Percentiles rank a stretch among this genome's conserved stretches.
Evolutionary conservation across 2,888 invertebrate genomes (phyloP).

Genomic region (Rosalia funebris): DNA sequence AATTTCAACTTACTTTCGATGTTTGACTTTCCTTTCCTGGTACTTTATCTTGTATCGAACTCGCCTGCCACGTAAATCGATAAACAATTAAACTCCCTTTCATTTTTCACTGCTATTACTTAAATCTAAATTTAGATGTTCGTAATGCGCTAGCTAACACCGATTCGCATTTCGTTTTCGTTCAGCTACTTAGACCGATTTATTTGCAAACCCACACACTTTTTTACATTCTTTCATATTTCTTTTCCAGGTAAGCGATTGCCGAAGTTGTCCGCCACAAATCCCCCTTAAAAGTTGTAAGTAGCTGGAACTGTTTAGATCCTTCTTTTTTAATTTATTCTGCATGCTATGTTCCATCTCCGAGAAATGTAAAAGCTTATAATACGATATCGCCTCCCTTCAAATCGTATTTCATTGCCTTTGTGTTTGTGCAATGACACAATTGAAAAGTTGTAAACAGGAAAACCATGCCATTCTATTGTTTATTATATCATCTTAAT

Average conservation of each 20-base stretch:
- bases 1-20: no score
- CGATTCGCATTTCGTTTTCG: slow-evolving; percentile 4
- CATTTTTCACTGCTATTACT: slow-evolving; percentile 1
- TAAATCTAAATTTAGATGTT: slow-evolving; percentile 7
- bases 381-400: no score
- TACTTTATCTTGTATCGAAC: not conserved
- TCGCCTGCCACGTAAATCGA: not conserved
- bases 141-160: not conserved
- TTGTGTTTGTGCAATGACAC: no score
- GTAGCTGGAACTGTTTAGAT: no score
- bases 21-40: no score
- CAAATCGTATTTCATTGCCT: no score
- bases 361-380: no score
- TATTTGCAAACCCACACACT: not conserved
- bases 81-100: slow-evolving; percentile 9
- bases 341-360: no score
- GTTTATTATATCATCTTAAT: no score
- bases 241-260: not conserved
- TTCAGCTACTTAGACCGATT: not conserved
- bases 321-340: no score
- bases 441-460: no score
- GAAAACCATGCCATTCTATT: no score
- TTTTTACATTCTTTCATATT: not conserved
- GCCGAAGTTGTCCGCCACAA: not conserved
- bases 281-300: not conserved